These are phyloP conservation scores for Etheostoma perlongum DNA, from an alignment of 2,797 vertebrate species.

Conservation along the genomic window DNA sequence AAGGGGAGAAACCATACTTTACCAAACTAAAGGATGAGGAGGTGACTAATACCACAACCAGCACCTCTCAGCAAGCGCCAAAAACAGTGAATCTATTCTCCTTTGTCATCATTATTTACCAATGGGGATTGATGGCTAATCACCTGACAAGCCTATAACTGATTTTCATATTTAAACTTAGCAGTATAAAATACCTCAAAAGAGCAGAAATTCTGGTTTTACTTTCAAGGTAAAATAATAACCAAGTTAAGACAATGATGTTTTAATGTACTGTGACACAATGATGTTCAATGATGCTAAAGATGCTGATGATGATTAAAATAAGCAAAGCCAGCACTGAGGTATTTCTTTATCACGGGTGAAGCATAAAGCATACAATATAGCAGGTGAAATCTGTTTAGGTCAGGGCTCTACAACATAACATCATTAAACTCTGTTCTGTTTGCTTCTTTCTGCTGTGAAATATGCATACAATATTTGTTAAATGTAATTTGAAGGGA, in stretches of 20 bases:
- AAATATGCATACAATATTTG: not conserved
- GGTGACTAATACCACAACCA: slow-evolving; percentile 71
- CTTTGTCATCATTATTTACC: slow-evolving; percentile 16
- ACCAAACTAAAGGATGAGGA: slow-evolving; percentile 70
- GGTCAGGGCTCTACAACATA: slow-evolving; percentile 59
- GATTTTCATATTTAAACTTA: slow-evolving; percentile 13
- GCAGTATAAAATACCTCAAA: slow-evolving; percentile 1
- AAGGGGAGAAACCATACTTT: slow-evolving; percentile 61
- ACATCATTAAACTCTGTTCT: slow-evolving; percentile 4
- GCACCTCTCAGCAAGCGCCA: slow-evolving; percentile 70
- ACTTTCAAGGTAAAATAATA: not conserved
- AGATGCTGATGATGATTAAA: slow-evolving; percentile 37
- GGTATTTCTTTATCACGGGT: slow-evolving; percentile 25
- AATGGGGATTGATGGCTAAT: slow-evolving; percentile 3
- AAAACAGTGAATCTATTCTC: slow-evolving; percentile 57
- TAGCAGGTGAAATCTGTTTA: slow-evolving; percentile 48
- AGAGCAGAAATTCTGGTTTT: not conserved
- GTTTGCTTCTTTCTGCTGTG: not conserved
- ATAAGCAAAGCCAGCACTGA: slow-evolving; percentile 58
- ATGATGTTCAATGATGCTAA: slow-evolving; percentile 27
- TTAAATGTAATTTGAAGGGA: slow-evolving; percentile 1
- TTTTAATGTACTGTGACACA: slow-evolving; percentile 21
- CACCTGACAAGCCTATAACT: not conserved
- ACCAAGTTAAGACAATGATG: not conserved
- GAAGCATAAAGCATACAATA: slow-evolving; percentile 51